These are phyloP conservation scores for Temnothorax longispinosus DNA, from an alignment of 1,140 invertebrate species.

Conservation along the genomic window DNA sequence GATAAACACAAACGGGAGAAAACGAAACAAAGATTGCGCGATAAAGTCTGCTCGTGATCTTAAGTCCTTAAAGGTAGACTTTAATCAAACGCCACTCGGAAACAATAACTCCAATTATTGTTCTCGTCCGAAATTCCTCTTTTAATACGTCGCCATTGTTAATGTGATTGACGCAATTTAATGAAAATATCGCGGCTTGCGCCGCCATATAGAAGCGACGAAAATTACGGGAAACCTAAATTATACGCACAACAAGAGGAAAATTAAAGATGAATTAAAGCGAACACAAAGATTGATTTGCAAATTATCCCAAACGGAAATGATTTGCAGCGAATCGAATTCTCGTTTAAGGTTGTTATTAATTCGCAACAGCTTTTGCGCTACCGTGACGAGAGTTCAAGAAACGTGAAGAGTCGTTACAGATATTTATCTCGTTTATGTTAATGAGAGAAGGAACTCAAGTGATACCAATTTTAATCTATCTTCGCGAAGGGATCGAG, in stretches of 20 bases:
- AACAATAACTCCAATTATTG: conserved; percentile 41
- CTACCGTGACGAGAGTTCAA: conserved; percentile 2
- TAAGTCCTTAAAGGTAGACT: neutral
- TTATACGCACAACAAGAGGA: neutral
- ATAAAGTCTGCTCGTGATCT: conserved; percentile 21
- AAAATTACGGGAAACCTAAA: conserved; percentile 1
- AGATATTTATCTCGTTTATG: conserved; percentile 42
- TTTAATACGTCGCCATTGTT: neutral
- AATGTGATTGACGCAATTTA: conserved; percentile 7
- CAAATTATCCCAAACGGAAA: conserved; percentile 16
- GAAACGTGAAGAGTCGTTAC: neutral
- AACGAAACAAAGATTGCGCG: conserved; percentile 45
- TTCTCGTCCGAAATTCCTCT: neutral
- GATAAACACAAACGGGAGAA: neutral
- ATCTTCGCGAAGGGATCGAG: conserved; percentile 16
- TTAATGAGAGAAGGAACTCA: neutral
- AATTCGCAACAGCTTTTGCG: conserved; percentile 22
- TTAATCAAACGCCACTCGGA: conserved; percentile 2
- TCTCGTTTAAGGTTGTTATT: neutral
- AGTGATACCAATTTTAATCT: conserved; percentile 54
- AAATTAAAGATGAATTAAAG: neutral
- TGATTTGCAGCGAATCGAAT: conserved; percentile 25
- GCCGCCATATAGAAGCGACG: neutral
- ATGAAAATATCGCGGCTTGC: conserved; percentile 15
- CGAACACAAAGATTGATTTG: conserved; percentile 14